Base-by-base conservation (phyloP, 2,888 invertebrate genomes). In the Catocala nupta region DNA sequence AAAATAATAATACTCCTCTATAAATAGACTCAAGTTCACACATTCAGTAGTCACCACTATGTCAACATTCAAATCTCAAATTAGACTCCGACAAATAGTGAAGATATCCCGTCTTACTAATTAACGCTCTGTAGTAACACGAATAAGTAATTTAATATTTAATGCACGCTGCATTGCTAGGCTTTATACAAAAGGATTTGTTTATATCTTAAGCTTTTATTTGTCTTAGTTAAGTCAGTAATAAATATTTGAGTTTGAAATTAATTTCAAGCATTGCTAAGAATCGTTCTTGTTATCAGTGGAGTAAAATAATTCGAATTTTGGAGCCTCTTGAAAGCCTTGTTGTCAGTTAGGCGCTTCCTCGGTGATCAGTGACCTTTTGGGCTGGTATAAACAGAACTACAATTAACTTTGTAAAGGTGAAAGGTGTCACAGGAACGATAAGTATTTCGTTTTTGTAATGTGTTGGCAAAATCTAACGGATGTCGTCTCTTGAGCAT, bases 81-180 rank as follows among this genome's bases (percentile, higher is more conserved):
- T 89, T 85, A 88, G 86, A 83, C 64, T 78, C 78, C 78, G 81
- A 87, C 87, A 84, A 88, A 87, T 81, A 81, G 75, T 72, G 72
- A 71, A 72, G 78, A 72, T 80, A 79, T 77, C 74, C 78, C 77
- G 81, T 79, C 78, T 80, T 63, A 71, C 80, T 84, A 82, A 85
- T 84, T 86, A 87, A 77, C 66, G 76, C 61, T 34, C 5, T 61
- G 73, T 68, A 71, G 55, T 69, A 58, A 39, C 44, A 63, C 16
- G 49, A 58, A 57, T 48, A 56, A 68, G 64, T 63, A 72, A 77
- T 33, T 43, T 39, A 49, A 57, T 54, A 54, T 63, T 49, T 58
- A 45, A 54, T 50, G 50, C 42, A 50, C 43, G 6, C 10, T 55
- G 44, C 33, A 43, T 5, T 25, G 2, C 42, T 13, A 48, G 49